Base-by-base conservation (phyloP, 2,797 vertebrate species). In the Falco naumanni region DNA sequence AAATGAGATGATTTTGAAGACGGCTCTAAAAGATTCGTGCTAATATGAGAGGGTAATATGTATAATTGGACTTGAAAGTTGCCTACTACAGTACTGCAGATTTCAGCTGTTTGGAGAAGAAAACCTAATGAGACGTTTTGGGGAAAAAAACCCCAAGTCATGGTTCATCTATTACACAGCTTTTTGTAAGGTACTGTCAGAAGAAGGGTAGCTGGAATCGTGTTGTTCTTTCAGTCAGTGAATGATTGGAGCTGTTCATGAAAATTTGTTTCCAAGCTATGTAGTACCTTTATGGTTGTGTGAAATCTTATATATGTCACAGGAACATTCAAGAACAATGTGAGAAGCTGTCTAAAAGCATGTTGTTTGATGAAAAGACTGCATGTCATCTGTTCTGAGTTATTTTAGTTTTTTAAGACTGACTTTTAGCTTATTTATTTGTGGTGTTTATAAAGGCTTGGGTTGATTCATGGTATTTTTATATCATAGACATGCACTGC, bases 131-230 rank as follows among this genome's bases (percentile, higher is more conserved):
- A 47, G 24, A 21, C 2, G 1, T 11, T 53, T 24, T 9, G 8
- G 3, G 1, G 24, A 17, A 33, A 43, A 41, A 50, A 39, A 11
- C 11, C 39, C 11, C 11, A 69, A 31, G 9, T 28, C 16, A 5
- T 10, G 4, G 97, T 98, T 97, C 96, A 98, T 98, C 98, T 99
- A 98, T 98, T 98, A 98, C 98, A 98, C 98, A 98, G 98, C 98
- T 98, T 98, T 98, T 98, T 98, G 96, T 98, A 99, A 99, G 98
- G 98, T 98, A 93, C 98, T 99, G 98, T 98, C 97, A 97, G 97
- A 98, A 97, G 97, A 95, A 96, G 96, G 92, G 92, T 93, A 87
- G 94, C 95, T 71, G 37, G 26, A 68, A 16, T 82, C 11, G 3
- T 13, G 6, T 54, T 53, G 28, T 66, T 15, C 48, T 57, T 72